These are phyloP conservation scores for Oxyteleia sp. DNA, from an alignment of 2,888 invertebrate genomes.

Conservation along the genomic window DNA sequence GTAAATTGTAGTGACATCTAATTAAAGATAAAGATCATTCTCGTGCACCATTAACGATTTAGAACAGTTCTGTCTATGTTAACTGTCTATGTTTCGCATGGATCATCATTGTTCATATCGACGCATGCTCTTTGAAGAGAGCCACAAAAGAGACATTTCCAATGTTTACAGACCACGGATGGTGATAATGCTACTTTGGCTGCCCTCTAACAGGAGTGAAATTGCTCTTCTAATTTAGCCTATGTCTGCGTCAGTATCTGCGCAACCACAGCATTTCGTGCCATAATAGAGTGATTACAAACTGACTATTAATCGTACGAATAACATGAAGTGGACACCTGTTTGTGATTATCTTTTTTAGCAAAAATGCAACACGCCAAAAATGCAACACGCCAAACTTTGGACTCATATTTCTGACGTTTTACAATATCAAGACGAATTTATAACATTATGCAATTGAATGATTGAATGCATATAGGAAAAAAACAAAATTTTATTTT, in stretches of 20 bases:
- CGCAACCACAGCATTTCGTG: slow-evolving; percentile 78
- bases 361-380: too few relatives aligned
- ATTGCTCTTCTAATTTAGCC: slow-evolving; percentile 80
- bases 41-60: slow-evolving; percentile 50
- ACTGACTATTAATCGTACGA: slow-evolving; percentile 17
- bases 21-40: slow-evolving; percentile 6
- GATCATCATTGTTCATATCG: slow-evolving; percentile 84
- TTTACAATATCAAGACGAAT: not conserved
- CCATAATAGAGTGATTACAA: slow-evolving; percentile 75
- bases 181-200: slow-evolving; percentile 87
- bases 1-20: too few relatives aligned
- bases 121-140: slow-evolving; percentile 81
- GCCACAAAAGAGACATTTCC: slow-evolving; percentile 84
- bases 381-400: too few relatives aligned
- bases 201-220: slow-evolving; percentile 87
- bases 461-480: too few relatives aligned
- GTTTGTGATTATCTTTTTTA: slow-evolving; percentile 1
- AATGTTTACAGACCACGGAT: slow-evolving; percentile 87
- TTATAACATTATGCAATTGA: slow-evolving; percentile 9
- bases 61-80: slow-evolving; percentile 47
- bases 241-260: slow-evolving; percentile 81
- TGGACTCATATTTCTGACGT: not conserved
- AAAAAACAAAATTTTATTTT: too few relatives aligned
- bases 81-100: slow-evolving; percentile 82
- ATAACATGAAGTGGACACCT: slow-evolving; percentile 16